Base-by-base conservation (phyloP, 2,888 invertebrate genomes). In the Ferdinandea cuprea region DNA sequence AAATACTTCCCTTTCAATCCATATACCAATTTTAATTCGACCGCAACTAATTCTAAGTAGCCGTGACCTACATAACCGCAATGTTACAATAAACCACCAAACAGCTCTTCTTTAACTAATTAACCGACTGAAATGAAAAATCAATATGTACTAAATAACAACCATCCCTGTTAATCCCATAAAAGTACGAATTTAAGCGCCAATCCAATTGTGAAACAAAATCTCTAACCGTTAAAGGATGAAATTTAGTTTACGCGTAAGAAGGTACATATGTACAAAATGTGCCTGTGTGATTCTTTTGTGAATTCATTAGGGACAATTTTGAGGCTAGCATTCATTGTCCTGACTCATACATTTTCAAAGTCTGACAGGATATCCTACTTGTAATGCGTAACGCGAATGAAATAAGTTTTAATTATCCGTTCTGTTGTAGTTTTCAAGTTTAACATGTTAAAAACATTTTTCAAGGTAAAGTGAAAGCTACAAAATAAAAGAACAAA, bases 91-190 rank as follows among this genome's bases (percentile, higher is more conserved):
- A 6, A 37, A 13, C 13, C 13, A 2, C 3, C n/a, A n/a, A n/a
- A n/a, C n/a, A n/a, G 13, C 37, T 13, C 37, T n/a, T n/a, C n/a
- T 37, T 30, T 3, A 32, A 11, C 6, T 66, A 66, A 42, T 42
- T 66, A 54, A 32, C 21, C 32, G n/a, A 54, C 35, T 15, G 21
- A 56, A 68, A 25, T 56, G 28, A 44, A 56, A 68, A 68, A 68
- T 68, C 56, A 44, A 56, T n/a, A n/a, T n/a, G n/a, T n/a, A n/a
- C n/a, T 56, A 37, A 68, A 13, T 15, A 46, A 11, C 32, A 25
- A 32, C 13, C 25, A 48, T 35, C 35, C 13, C 40, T 35, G 44
- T 48, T 58, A 69, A 69, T 48, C 58, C 19, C 19, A 37, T 30
- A 13, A 40, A 40, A 25, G 5, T 25, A 25, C 25, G 2, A 25